Evolutionary conservation across 1,140 invertebrate species (phyloP), one percentile per base, ranked within the genome.

Genomic region (Chelonus insularis): DNA sequence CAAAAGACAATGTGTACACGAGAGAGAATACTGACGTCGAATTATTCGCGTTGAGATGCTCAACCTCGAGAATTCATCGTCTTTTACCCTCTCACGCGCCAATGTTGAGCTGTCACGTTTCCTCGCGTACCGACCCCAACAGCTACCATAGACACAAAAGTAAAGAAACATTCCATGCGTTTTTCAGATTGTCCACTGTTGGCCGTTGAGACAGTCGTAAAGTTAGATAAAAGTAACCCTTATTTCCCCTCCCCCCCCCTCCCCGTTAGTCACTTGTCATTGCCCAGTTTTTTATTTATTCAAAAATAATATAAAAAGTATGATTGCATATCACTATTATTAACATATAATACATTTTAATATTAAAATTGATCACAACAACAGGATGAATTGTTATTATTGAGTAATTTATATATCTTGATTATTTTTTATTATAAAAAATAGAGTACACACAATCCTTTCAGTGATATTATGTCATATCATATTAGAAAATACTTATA

Each of bases 131-230:
- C 37, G 21, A n/a, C 32, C 18, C 14, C 50, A 32, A 14, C 47
- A 12, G 18, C 36, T n/a, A n/a, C 25, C 7, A 29, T 29, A 29
- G 3, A 39, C 25, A 47, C 48, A 11, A n/a, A 7, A 25, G 21
- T 39, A 45, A 29, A 23, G 60, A 43, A 55, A 65, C 70, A 75
- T 75, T 75, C 73, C 72, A 48, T 59, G 68, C 72, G 71, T 72
- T 69, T 72, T 66, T 68, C 65, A 54, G 62, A 60, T 60, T 65
- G 69, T 71, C 70, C 69, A 70, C 66, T 73, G 61, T 62, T 64
- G 65, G 41, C 48, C 43, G 60, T 61, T 50, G 21, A 52, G 56
- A 60, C 34, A 56, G 62, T 62, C 60, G 64, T 55, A 66, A 59
- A 66, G 62, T 62, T 55, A 62, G 66, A 65, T 71, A 64, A 62